A percentile compares a stretch with the other conserved stretches of the same genome.
Conservation (phyloP, 2,888 invertebrate species). For the Pachydiplax longipennis region DNA sequence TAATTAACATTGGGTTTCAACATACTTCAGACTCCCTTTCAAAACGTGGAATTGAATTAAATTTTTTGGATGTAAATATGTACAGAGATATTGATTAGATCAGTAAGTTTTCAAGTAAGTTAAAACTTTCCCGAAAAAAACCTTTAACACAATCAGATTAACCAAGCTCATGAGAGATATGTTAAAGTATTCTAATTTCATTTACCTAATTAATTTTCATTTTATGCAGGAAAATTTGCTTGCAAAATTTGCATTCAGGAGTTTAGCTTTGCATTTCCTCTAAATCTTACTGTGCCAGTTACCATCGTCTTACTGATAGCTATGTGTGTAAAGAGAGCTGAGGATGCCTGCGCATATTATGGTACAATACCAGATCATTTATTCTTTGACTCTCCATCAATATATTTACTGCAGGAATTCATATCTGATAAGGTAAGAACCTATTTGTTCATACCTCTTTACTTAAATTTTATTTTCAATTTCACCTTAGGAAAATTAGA, state of each 20-base stretch:
- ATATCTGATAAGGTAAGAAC: slow-evolving; percentile 72
- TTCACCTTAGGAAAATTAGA: not conserved
- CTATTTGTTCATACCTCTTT: not conserved
- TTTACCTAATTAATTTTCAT: slow-evolving; percentile 5
- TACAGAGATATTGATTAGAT: too few species aligned
- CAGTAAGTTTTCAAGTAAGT: too few species aligned
- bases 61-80: too few species aligned
- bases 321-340: slow-evolving; percentile 85
- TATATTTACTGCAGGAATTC: slow-evolving; percentile 82
- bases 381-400: slow-evolving; percentile 89
- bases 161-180: too few species aligned
- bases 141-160: too few species aligned
- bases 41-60: too few species aligned
- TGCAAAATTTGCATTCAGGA: slow-evolving; percentile 97
- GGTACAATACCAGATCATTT: slow-evolving; percentile 86
- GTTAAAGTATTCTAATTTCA: too few species aligned
- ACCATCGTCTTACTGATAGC: slow-evolving; percentile 87
- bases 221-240: slow-evolving; percentile 79
- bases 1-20: too few species aligned
- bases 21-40: too few species aligned
- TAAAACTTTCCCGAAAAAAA: too few species aligned
- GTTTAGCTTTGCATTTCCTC: slow-evolving; percentile 96
- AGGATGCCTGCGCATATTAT: slow-evolving; percentile 88
- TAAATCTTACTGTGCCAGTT: slow-evolving; percentile 90
- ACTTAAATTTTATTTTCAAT: not conserved